phyloP scores from a whole-genome alignment of 2,888 invertebrate species.

The Pilophorus perplexus region DNA sequence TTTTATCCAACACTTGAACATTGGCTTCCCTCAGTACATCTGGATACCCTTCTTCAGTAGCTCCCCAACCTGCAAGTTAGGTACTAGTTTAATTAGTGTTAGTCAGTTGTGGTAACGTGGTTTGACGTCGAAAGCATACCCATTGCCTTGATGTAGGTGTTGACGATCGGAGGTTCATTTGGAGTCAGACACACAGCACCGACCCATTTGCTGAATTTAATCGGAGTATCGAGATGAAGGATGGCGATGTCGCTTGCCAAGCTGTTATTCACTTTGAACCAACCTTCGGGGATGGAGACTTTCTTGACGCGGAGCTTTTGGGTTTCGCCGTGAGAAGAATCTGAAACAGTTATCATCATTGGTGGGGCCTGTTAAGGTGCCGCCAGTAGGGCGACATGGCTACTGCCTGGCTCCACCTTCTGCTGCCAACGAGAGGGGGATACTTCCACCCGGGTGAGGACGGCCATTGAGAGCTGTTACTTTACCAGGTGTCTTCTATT shows the following conservation, averaged over 20 bases:
- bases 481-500: neutral
- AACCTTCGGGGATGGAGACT: neutral
- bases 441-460: too few species aligned
- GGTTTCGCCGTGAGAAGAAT: conserved; percentile 15
- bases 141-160: conserved; percentile 23
- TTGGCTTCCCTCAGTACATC: conserved; percentile 9
- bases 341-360: neutral
- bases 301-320: conserved; percentile 5
- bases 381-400: too few species aligned
- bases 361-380: too few species aligned
- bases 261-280: conserved; percentile 2
- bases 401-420: too few species aligned
- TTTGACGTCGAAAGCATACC: too few species aligned
- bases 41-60: conserved; percentile 8
- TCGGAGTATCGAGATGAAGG: neutral
- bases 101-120: too few species aligned
- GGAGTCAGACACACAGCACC: conserved; percentile 17
- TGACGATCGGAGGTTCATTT: neutral
- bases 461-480: too few species aligned
- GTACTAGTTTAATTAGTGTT: too few species aligned
- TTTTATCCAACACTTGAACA: conserved; percentile 2
- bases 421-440: too few species aligned
- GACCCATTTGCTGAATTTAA: conserved; percentile 19
- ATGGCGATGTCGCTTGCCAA: conserved; percentile 24
- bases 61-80: conserved; percentile 17